phyloP scores from a whole-genome alignment of 2,797 vertebrate genomes.

The Molossus molossus region DNA sequence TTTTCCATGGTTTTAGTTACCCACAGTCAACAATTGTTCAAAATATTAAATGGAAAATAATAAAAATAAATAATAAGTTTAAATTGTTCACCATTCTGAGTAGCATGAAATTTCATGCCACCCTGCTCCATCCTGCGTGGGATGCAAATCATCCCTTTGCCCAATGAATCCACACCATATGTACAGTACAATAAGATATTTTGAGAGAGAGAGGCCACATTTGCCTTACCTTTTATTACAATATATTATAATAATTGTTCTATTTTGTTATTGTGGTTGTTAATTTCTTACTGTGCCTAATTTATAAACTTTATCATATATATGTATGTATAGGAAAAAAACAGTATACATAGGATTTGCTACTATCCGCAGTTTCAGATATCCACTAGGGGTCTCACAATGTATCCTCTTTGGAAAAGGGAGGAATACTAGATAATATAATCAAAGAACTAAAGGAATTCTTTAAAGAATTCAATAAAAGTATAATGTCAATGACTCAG shows the following conservation, averaged over 20 bases:
- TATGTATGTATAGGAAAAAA: neutral
- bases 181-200: neutral
- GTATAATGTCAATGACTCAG: neutral
- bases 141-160: neutral
- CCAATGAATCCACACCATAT: neutral
- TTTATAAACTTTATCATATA: neutral
- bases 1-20: neutral
- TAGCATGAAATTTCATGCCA: neutral
- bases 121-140: neutral
- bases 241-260: neutral
- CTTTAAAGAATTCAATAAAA: conserved; percentile 36
- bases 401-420: neutral
- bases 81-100: neutral
- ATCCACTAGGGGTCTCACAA: neutral
- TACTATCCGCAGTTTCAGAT: neutral
- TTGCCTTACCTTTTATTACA: neutral
- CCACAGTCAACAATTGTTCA: neutral
- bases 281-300: neutral
- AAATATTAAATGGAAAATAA: neutral
- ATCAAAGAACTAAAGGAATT: conserved; percentile 29
- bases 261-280: neutral
- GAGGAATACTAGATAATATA: neutral
- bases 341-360: neutral
- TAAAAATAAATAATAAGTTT: neutral
- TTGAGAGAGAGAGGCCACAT: neutral